These are phyloP conservation scores for Drosophila prostipennis DNA, from an alignment of 2,888 invertebrate species.

Conservation along the genomic window DNA sequence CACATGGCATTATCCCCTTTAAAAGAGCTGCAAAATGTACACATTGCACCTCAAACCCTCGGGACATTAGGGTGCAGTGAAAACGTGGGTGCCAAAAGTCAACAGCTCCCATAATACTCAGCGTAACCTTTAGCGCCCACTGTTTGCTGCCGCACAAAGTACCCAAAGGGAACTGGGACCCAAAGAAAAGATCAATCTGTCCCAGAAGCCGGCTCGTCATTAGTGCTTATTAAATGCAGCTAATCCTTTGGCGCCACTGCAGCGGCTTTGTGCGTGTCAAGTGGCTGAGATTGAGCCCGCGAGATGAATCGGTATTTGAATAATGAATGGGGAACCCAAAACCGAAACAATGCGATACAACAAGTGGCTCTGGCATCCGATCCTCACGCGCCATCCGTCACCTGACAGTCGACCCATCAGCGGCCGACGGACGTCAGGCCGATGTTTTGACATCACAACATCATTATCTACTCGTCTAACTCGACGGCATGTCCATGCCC, in stretches of 20 bases:
- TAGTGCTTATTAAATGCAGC: conserved; percentile 55
- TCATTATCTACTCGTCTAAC: conserved; percentile 71
- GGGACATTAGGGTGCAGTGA: conserved; percentile 40
- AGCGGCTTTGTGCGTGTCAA: conserved; percentile 14
- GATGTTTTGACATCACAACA: conserved; percentile 79
- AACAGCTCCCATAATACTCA: conserved; percentile 26
- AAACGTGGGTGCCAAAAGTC: conserved; percentile 43
- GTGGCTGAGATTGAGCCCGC: conserved; percentile 18
- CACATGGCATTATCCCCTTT: background rate
- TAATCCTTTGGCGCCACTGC: conserved; percentile 62
- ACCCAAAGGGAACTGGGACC: background rate
- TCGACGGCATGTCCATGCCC: conserved; percentile 24
- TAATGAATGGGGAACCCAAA: conserved; percentile 23
- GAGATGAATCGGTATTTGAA: conserved; percentile 28
- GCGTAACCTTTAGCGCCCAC: conserved; percentile 8
- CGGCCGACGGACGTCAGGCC: conserved; percentile 39
- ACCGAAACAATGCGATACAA: conserved; percentile 38
- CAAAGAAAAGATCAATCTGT: conserved; percentile 38
- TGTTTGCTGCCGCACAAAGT: conserved; percentile 43
- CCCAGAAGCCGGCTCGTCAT: conserved; percentile 23
- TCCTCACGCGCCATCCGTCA: conserved; percentile 74
- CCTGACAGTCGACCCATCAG: conserved; percentile 50
- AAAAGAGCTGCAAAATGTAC: conserved; percentile 22
- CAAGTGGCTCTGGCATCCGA: conserved; percentile 69
- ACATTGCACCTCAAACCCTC: conserved; percentile 28